Evolutionary conservation across 2,113 vertebrate species (phyloP).

Genomic region (Chitala chitala): DNA sequence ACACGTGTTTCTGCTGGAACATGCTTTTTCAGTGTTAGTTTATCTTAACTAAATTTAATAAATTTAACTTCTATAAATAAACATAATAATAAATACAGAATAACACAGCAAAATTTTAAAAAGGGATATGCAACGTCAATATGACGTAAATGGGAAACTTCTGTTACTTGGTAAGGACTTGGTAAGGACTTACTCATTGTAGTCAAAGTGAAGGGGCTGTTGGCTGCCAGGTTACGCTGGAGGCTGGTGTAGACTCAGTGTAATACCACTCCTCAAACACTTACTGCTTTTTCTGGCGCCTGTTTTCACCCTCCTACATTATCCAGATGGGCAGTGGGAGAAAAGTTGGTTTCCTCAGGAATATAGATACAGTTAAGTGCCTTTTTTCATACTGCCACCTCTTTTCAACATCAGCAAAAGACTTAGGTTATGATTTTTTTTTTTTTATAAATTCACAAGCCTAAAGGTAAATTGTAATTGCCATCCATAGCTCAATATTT

Average conservation of each 20-base stretch:
- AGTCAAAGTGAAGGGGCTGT: background rate
- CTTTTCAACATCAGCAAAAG: background rate
- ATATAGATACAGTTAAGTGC: conserved; percentile 7
- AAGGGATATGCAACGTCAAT: background rate
- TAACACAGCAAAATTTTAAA: no score
- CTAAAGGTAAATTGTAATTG: background rate
- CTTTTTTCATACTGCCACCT: background rate
- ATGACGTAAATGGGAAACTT: conserved; percentile 1
- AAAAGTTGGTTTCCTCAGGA: conserved; percentile 14
- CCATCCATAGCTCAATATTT: background rate
- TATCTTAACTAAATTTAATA: no score
- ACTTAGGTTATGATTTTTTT: background rate
- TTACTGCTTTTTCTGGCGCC: background rate
- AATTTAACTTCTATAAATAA: no score
- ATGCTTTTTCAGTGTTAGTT: no score
- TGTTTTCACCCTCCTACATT: background rate
- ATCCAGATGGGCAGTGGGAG: conserved; percentile 10
- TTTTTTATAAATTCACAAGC: background rate
- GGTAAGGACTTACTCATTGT: background rate
- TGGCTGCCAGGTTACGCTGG: background rate
- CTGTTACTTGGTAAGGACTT: background rate
- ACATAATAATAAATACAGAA: no score
- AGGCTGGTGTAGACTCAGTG: background rate
- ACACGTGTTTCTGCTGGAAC: no score
- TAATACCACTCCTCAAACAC: background rate